These are phyloP conservation scores for Candidula unifasciata DNA, from an alignment of 2,888 invertebrate genomes.

Conservation along the genomic window DNA sequence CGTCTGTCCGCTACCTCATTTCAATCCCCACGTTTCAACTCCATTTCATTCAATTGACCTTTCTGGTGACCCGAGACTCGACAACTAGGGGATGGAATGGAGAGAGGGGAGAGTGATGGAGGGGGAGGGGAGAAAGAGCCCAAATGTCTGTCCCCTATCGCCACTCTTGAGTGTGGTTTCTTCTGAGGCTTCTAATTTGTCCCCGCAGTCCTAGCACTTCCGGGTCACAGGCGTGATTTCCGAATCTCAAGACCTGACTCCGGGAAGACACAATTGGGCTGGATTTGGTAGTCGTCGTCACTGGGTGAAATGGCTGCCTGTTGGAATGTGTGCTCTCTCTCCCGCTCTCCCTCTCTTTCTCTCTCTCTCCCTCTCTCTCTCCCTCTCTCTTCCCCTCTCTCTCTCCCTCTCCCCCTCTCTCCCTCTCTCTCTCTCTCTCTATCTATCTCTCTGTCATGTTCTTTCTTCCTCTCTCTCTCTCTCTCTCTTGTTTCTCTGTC, in stretches of 20 bases:
- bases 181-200: slow-evolving; percentile 39
- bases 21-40: no score
- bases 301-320: background rate
- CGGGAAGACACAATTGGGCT: slow-evolving; percentile 29
- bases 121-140: background rate
- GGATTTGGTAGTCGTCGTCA: background rate
- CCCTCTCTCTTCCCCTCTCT: background rate
- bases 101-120: no score
- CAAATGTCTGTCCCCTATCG: background rate
- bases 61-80: no score
- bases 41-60: no score
- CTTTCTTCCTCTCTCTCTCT: background rate
- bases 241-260: slow-evolving; percentile 36
- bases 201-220: slow-evolving; percentile 38
- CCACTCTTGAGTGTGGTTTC: background rate
- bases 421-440: no score
- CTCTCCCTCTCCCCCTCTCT: background rate
- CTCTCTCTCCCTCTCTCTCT: background rate
- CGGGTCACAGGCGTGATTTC: slow-evolving; percentile 35
- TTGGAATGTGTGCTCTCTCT: background rate
- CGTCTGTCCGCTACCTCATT: no score
- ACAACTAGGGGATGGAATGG: background rate
- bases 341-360: background rate
- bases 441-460: no score
- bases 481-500: no score